These are phyloP conservation scores for Drosophila flavopinicola DNA, from an alignment of 2,888 invertebrate genomes.

Conservation along the genomic window DNA sequence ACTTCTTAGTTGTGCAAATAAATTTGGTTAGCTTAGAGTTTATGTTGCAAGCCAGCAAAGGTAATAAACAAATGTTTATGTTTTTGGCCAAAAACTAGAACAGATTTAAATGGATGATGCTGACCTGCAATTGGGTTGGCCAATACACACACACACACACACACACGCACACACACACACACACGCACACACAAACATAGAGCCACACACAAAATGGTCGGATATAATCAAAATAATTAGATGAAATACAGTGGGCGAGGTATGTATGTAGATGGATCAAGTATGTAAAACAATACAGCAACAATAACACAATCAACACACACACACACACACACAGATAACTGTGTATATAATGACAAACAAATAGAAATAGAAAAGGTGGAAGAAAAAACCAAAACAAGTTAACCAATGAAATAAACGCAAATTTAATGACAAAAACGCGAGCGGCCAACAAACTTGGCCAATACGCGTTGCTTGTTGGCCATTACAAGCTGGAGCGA, in stretches of 20 bases:
- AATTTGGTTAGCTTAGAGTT: not conserved
- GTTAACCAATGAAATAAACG: conserved; percentile 80
- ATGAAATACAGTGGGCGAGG: conserved; percentile 62
- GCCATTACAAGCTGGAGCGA: conserved; percentile 51
- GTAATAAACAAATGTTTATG: not conserved
- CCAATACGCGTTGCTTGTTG: conserved; percentile 70
- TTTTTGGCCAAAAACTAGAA: not conserved
- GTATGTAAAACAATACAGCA: conserved; percentile 64
- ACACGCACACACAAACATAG: conserved; percentile 7
- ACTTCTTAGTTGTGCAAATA: too few species aligned
- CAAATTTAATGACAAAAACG: conserved; percentile 79
- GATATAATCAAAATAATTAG: conserved; percentile 50
- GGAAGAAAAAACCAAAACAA: too few species aligned
- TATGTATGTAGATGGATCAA: conserved; percentile 46
- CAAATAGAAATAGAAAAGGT: conserved; percentile 53
- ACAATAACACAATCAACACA: conserved; percentile 22
- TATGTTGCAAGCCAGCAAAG: not conserved
- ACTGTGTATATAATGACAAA: conserved; percentile 25
- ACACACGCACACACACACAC: conserved; percentile 7
- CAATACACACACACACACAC: conserved; percentile 10
- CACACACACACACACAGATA: conserved; percentile 16
- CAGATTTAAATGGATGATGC: not conserved
- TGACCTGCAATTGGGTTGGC: conserved; percentile 26
- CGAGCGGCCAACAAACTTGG: conserved; percentile 67
- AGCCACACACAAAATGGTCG: conserved; percentile 22